phyloP scores from a whole-genome alignment of 2,113 vertebrate genomes.

The Elachura formosa region DNA sequence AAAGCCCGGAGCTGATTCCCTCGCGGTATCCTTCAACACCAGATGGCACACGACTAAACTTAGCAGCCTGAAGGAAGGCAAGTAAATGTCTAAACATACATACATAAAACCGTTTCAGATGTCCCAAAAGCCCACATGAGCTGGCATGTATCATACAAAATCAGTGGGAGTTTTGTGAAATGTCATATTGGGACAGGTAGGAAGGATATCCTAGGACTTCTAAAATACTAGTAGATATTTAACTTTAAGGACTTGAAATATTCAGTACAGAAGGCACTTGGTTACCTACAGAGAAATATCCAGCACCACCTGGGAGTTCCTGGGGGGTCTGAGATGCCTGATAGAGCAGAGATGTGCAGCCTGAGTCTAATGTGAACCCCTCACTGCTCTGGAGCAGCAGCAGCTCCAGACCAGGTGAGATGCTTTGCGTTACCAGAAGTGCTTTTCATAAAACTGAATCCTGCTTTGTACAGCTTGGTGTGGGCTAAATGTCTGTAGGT shows the following conservation, averaged over 20 bases:
- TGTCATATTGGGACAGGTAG: not conserved
- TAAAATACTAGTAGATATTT: not conserved
- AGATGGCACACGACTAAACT: not conserved
- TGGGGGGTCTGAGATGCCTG: not conserved
- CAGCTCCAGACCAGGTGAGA: not conserved
- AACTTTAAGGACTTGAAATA: not conserved
- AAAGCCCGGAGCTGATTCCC: not conserved
- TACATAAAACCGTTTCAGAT: not conserved
- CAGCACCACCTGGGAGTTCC: not conserved
- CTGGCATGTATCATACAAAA: not conserved
- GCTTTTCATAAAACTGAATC: not conserved
- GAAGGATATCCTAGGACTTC: not conserved
- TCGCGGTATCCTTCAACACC: not conserved
- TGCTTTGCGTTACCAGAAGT: not conserved
- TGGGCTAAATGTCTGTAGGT: not conserved
- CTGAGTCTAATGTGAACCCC: fast-evolving
- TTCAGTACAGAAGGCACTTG: not conserved
- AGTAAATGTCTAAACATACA: not conserved
- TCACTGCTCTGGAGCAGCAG: not conserved
- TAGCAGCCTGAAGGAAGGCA: not conserved
- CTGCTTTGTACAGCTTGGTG: not conserved
- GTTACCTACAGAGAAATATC: not conserved
- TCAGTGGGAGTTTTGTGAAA: not conserved
- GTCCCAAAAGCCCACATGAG: not conserved
- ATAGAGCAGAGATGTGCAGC: not conserved